phyloP scores from a whole-genome alignment of 2,888 invertebrate genomes.

The Scelioninae gen. 1 region DNA sequence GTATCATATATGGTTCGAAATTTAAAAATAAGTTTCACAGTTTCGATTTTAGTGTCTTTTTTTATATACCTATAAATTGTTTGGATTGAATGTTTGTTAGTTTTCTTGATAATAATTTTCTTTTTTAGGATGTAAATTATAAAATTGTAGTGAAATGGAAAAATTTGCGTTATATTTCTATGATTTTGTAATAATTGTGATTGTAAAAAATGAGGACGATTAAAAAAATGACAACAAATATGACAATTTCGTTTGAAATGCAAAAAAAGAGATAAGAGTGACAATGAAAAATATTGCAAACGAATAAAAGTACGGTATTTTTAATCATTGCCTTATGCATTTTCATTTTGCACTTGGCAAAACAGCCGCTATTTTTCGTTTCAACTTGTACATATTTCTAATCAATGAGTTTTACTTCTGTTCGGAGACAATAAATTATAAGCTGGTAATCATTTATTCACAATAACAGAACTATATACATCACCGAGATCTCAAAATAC shows the following conservation, averaged over 20 bases:
- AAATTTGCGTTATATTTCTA: too few relatives aligned
- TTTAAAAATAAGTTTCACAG: not conserved
- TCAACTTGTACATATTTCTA: constrained; percentile 3
- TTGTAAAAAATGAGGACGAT: not conserved
- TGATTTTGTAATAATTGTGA: constrained; percentile 13
- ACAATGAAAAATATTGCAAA: constrained; percentile 16
- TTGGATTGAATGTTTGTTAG: too few relatives aligned
- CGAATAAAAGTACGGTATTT: constrained; percentile 15
- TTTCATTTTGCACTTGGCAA: constrained; percentile 12
- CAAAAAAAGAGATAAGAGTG: constrained; percentile 9
- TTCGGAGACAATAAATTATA: constrained; percentile 15
- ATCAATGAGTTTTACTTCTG: not conserved
- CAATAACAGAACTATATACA: not conserved
- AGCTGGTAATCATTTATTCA: not conserved
- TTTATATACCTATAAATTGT: too few relatives aligned
- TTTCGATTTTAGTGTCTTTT: not conserved
- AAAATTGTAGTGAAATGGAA: not conserved
- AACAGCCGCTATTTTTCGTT: constrained; percentile 11
- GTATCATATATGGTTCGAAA: not conserved
- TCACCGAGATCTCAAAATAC: too few relatives aligned
- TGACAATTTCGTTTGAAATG: constrained; percentile 7
- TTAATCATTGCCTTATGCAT: constrained; percentile 18
- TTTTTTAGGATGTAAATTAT: not conserved
- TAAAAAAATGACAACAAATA: not conserved
- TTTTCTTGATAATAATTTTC: not conserved